phyloP scores from a whole-genome alignment of 2,888 invertebrate genomes.

The Elysia crispata region DNA sequence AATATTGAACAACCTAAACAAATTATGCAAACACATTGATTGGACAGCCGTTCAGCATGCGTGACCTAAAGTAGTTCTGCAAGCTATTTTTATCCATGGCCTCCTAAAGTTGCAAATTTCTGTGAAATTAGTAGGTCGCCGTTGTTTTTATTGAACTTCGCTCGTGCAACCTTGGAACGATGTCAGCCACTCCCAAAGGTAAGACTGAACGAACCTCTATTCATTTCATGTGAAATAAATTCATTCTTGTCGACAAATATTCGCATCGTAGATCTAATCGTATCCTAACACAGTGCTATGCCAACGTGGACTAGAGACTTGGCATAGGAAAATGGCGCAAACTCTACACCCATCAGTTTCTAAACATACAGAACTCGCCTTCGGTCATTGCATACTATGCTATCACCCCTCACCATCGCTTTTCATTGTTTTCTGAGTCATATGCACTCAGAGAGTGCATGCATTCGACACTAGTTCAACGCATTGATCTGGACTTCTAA shows the following conservation, averaged over 20 bases:
- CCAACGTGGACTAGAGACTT: slow-evolving; percentile 45
- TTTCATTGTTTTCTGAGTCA: too few species aligned
- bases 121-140: slow-evolving; percentile 39
- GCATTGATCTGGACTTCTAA: too few species aligned
- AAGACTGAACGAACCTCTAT: slow-evolving; percentile 5
- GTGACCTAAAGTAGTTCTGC: slow-evolving; percentile 63
- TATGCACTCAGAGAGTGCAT: too few species aligned
- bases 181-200: slow-evolving; percentile 41
- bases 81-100: slow-evolving; percentile 68
- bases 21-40: too few species aligned
- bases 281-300: not conserved
- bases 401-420: too few species aligned
- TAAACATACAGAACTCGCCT: too few species aligned
- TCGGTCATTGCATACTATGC: too few species aligned
- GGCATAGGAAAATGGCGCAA: slow-evolving; percentile 46
- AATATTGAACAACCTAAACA: too few species aligned
- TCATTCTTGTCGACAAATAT: too few species aligned
- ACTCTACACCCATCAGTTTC: not conserved
- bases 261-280: too few species aligned
- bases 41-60: slow-evolving; percentile 46
- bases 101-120: slow-evolving; percentile 28
- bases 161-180: slow-evolving; percentile 34
- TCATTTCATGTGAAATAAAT: too few species aligned
- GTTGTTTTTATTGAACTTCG: slow-evolving; percentile 21
- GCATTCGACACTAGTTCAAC: too few species aligned